Evolutionary conservation across 2,888 invertebrate species (phyloP).

Genomic region (Orthosia cruda): DNA sequence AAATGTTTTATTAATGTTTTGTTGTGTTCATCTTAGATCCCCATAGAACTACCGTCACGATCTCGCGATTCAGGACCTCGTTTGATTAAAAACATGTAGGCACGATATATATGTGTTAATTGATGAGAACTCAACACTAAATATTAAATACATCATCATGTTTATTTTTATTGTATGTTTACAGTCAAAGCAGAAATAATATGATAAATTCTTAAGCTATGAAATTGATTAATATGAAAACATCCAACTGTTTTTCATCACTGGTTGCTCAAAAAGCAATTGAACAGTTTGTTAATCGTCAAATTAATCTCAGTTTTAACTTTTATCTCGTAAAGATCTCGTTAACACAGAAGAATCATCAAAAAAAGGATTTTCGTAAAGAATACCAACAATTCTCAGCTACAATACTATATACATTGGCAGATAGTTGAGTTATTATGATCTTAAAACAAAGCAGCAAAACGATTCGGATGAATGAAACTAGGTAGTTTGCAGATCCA

Average conservation of each 20-base stretch:
- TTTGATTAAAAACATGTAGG: slow-evolving; percentile 5
- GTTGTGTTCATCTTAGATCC: not conserved
- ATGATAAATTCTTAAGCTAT: not conserved
- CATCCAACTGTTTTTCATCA: not conserved
- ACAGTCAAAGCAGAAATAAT: not conserved
- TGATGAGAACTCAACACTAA: not conserved
- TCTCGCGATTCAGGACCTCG: not conserved
- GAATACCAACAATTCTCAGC: not conserved
- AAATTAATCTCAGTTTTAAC: not conserved
- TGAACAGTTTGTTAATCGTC: not conserved
- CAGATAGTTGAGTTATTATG: not conserved
- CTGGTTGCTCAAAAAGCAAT: not conserved
- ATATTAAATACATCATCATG: not conserved
- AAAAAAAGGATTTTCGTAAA: not conserved
- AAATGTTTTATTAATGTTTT: too few relatives aligned
- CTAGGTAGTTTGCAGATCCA: not conserved
- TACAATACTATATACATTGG: not conserved
- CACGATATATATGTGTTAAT: not conserved
- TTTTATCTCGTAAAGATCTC: not conserved
- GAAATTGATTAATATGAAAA: not conserved
- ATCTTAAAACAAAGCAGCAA: not conserved
- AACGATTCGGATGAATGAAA: not conserved
- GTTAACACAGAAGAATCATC: not conserved
- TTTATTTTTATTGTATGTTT: not conserved
- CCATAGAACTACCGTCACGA: not conserved